A percentile compares a stretch with the other conserved stretches of the same genome.
phyloP scores from a whole-genome alignment of 1,140 invertebrate genomes.

The Charaxes varanes region DNA sequence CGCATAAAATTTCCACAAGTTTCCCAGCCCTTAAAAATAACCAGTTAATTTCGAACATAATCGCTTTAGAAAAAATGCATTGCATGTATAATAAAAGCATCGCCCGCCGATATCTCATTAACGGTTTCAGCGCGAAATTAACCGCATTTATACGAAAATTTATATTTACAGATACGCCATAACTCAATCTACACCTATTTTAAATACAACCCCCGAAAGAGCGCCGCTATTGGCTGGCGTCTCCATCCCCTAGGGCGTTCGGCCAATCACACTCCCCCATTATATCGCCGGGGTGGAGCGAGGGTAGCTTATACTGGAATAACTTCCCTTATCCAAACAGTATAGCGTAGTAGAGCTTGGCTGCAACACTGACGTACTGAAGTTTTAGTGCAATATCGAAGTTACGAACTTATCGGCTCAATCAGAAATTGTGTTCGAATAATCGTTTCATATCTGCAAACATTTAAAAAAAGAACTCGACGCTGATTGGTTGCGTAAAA shows the following conservation, averaged over 20 bases:
- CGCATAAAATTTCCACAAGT: no score
- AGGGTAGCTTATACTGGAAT: slow-evolving; percentile 55
- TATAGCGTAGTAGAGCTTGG: slow-evolving; percentile 34
- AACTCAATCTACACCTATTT: slow-evolving; percentile 71
- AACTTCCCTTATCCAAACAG: slow-evolving; percentile 51
- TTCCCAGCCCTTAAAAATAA: slow-evolving; percentile 2
- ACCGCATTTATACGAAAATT: slow-evolving; percentile 63
- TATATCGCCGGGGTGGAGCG: slow-evolving; percentile 61
- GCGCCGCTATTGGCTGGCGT: slow-evolving; percentile 48
- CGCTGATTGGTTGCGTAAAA: no score
- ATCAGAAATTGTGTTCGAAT: neutral
- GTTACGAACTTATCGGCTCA: slow-evolving; percentile 4
- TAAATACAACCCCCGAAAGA: slow-evolving; percentile 49
- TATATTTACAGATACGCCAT: slow-evolving; percentile 59
- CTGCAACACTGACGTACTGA: slow-evolving; percentile 16
- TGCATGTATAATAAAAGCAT: slow-evolving; percentile 8
- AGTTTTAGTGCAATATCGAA: slow-evolving; percentile 15
- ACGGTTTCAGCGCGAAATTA: slow-evolving; percentile 48
- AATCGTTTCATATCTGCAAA: slow-evolving; percentile 4
- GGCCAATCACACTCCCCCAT: slow-evolving; percentile 48
- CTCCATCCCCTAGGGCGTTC: slow-evolving; percentile 49
- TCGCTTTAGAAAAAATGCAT: slow-evolving; percentile 7
- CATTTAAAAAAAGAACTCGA: slow-evolving; percentile 9
- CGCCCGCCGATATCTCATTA: slow-evolving; percentile 44
- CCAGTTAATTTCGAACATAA: slow-evolving; percentile 4